phyloP scores from a whole-genome alignment of 2,888 invertebrate genomes.

The Ashinkailepas kermadecensis region DNA sequence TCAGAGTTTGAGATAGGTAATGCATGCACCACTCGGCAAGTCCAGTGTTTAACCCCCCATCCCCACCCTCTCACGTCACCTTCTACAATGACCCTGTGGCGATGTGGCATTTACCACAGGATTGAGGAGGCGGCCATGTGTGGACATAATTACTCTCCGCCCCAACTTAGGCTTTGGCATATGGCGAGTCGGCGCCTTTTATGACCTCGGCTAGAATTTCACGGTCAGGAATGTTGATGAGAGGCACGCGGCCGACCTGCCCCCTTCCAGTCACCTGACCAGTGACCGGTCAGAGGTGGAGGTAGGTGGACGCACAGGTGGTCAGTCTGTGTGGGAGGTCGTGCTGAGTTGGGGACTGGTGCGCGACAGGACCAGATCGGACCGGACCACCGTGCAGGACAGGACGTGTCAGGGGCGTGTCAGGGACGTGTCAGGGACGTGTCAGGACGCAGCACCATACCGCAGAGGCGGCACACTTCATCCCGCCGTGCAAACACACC shows the following conservation, averaged over 20 bases:
- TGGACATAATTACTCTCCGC: background rate
- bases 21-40: background rate
- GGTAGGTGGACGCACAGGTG: background rate
- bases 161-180: background rate
- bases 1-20: background rate
- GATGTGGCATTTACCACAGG: background rate
- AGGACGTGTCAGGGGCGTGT: no score
- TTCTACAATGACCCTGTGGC: background rate
- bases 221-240: constrained; percentile 8
- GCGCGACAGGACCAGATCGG: background rate
- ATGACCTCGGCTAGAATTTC: background rate
- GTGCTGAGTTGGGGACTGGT: background rate
- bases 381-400: background rate
- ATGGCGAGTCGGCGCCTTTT: background rate
- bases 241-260: background rate
- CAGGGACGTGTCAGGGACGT: no score
- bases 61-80: no score
- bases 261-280: background rate
- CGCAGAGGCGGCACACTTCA: no score
- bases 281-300: background rate
- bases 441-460: no score
- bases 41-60: background rate
- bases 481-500: no score
- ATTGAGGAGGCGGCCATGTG: background rate
- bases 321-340: no score